Conservation (phyloP, 2,113 vertebrate genomes). For the Pipra filicauda region DNA sequence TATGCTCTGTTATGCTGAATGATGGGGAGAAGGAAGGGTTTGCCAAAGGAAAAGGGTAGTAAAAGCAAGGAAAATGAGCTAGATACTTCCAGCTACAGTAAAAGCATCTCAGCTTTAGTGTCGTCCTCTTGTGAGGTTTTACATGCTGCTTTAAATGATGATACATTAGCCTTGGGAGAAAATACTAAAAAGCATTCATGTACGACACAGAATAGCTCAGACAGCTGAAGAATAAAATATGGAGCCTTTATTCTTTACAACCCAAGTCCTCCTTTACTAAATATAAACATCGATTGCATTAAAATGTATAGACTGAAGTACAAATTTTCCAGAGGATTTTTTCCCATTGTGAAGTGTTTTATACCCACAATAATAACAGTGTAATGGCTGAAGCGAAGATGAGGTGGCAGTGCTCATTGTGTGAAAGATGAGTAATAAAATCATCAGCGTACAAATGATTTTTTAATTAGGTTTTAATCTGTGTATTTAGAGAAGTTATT, state of each 20-base stretch:
- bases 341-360: conserved; percentile 60
- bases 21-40: conserved; percentile 24
- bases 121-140: conserved; percentile 73
- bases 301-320: conserved; percentile 59
- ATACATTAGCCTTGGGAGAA: conserved; percentile 75
- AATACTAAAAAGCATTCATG: conserved; percentile 61
- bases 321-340: conserved; percentile 60
- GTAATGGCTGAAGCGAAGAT: conserved; percentile 63
- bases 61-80: conserved; percentile 63
- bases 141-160: conserved; percentile 68
- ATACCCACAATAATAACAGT: conserved; percentile 52
- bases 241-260: conserved; percentile 61
- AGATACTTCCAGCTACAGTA: conserved; percentile 64
- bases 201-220: conserved; percentile 60
- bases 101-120: conserved; percentile 62
- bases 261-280: conserved; percentile 59
- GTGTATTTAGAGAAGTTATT: conserved; percentile 85
- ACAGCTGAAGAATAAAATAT: conserved; percentile 62
- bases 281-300: conserved; percentile 61
- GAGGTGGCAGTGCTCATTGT: conserved; percentile 71
- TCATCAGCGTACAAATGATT: conserved; percentile 86
- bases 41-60: conserved; percentile 50
- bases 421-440: conserved; percentile 85
- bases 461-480: conserved; percentile 92
- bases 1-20: conserved; percentile 52